Conservation (phyloP, 2,797 vertebrate genomes). For the Ambastaia sidthimunki region DNA sequence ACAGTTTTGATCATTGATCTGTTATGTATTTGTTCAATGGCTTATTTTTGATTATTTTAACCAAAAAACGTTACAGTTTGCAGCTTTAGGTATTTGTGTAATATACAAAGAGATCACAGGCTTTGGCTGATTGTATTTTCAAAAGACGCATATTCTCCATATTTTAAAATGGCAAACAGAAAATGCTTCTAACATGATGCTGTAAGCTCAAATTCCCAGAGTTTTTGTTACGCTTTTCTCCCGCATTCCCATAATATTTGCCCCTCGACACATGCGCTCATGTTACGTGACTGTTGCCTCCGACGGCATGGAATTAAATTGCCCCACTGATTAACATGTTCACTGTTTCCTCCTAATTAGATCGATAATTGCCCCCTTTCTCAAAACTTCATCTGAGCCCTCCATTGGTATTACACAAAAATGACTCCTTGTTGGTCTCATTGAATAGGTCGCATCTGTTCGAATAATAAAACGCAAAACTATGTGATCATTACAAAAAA, state of each 20-base stretch:
- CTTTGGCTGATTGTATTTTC: too few species aligned
- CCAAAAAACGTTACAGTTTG: too few species aligned
- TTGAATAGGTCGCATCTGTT: conserved; percentile 48
- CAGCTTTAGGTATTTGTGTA: too few species aligned
- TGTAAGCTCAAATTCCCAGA: neutral
- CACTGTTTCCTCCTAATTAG: conserved; percentile 74
- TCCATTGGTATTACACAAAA: conserved; percentile 75
- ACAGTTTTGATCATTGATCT: too few species aligned
- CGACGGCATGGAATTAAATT: conserved; percentile 34
- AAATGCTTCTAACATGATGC: too few species aligned
- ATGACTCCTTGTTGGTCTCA: conserved; percentile 60
- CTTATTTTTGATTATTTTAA: too few species aligned
- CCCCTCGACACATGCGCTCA: conserved; percentile 30
- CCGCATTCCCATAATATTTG: conserved; percentile 25
- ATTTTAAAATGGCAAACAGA: too few species aligned
- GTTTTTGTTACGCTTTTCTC: neutral
- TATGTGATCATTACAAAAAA: conserved; percentile 46
- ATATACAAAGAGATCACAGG: too few species aligned
- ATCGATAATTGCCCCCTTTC: conserved; percentile 74
- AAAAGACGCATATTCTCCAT: too few species aligned
- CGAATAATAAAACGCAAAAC: conserved; percentile 46
- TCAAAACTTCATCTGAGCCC: conserved; percentile 74
- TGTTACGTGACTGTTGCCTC: conserved; percentile 35
- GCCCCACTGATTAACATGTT: conserved; percentile 71
- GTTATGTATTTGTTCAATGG: too few species aligned